Evolutionary conservation across 1,140 invertebrate genomes (phyloP).

Genomic region (Phymorhynchus buccinoides): DNA sequence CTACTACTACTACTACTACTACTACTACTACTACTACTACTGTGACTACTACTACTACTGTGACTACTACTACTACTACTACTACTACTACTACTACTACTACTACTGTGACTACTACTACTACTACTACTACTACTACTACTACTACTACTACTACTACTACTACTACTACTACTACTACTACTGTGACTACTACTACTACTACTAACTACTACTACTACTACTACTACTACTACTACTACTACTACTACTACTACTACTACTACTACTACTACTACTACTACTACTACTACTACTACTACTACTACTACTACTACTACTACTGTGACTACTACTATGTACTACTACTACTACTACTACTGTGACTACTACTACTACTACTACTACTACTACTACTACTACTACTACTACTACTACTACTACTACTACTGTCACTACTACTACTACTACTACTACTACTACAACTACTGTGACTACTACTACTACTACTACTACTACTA

Average conservation of each 20-base stretch:
- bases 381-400: constrained; percentile 16
- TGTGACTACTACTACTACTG: constrained; percentile 18
- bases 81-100: not conserved
- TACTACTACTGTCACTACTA: constrained; percentile 2
- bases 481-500: constrained; percentile 14
- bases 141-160: constrained; percentile 16
- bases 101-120: constrained; percentile 5
- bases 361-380: constrained; percentile 9
- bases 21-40: constrained; percentile 16
- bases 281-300: not conserved
- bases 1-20: constrained; percentile 25
- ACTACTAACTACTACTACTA: too few species aligned
- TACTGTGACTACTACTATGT: too few species aligned
- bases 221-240: constrained; percentile 11
- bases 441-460: constrained; percentile 10
- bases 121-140: constrained; percentile 16
- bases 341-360: constrained; percentile 16
- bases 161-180: constrained; percentile 17
- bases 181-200: constrained; percentile 2
- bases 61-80: constrained; percentile 19
- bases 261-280: not conserved
- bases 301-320: not conserved
- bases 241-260: constrained; percentile 13
- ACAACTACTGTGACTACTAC: too few species aligned
- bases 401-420: constrained; percentile 12